Percentiles rank a stretch among this genome's conserved stretches.
Evolutionary conservation across 2,113 vertebrate species (phyloP).

Genomic region (Caranx ignobilis): DNA sequence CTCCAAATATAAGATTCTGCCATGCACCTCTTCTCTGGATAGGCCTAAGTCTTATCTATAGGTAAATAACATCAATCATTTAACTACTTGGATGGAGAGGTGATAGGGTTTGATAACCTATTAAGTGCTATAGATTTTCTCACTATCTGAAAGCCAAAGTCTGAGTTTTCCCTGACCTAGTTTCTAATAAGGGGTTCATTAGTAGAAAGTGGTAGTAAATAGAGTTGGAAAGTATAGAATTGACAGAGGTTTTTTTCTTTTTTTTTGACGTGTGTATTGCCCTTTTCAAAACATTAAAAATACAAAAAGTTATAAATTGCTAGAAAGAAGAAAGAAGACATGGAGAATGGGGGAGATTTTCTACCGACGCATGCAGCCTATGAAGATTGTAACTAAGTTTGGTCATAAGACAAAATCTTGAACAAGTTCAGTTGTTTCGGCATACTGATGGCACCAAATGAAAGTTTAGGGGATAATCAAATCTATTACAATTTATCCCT

Average conservation of each 20-base stretch:
- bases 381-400: too few relatives aligned
- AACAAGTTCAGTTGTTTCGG: too few relatives aligned
- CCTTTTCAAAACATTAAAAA: too few relatives aligned
- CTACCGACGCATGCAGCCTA: not conserved
- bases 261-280: too few relatives aligned
- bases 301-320: not conserved
- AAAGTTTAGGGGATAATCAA: too few relatives aligned
- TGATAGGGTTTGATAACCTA: constrained; percentile 41
- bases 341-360: not conserved
- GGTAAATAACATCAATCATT: constrained; percentile 55
- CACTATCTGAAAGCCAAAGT: not conserved
- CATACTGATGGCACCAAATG: too few relatives aligned
- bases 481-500: not conserved
- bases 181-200: constrained; percentile 13
- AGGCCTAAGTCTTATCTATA: constrained; percentile 31
- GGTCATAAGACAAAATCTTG: too few relatives aligned
- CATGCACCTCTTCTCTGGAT: not conserved
- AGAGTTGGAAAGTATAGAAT: not conserved
- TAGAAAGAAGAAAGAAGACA: not conserved
- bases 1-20: not conserved
- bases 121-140: not conserved
- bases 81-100: constrained; percentile 38
- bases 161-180: not conserved
- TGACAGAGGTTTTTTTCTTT: not conserved
- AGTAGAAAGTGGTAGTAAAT: not conserved